Percentiles rank a stretch among this genome's conserved stretches.
These are phyloP conservation scores for Xylota sylvarum DNA, from an alignment of 2,888 invertebrate genomes.

Conservation along the genomic window DNA sequence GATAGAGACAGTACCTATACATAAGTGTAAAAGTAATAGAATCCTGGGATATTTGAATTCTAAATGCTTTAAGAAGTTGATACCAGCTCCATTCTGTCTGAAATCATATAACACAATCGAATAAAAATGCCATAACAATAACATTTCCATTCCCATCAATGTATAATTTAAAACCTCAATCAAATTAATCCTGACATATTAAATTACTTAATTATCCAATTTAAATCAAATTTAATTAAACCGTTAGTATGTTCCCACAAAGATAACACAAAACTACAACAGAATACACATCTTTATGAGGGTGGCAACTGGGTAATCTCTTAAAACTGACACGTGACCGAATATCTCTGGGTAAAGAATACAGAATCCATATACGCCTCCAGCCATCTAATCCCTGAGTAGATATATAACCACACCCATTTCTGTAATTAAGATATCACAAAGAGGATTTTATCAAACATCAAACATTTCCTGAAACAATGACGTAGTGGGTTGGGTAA, in stretches of 20 bases:
- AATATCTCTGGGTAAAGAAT: constrained; percentile 16
- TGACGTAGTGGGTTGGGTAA: too few species aligned
- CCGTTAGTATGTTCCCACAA: constrained; percentile 27
- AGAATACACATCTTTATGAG: neutral
- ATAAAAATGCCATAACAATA: neutral
- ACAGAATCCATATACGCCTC: constrained; percentile 3
- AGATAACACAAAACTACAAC: constrained; percentile 26
- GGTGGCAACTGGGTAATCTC: constrained; percentile 26
- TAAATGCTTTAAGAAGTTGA: too few species aligned
- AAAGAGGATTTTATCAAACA: constrained; percentile 38
- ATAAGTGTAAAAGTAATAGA: too few species aligned
- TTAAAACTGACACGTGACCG: constrained; percentile 41
- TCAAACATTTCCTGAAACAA: constrained; percentile 17
- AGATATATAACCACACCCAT: neutral
- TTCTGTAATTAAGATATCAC: constrained; percentile 47
- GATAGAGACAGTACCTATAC: too few species aligned
- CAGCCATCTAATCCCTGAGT: neutral
- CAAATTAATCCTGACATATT: constrained; percentile 15
- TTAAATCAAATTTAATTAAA: constrained; percentile 43
- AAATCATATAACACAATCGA: neutral
- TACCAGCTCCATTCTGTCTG: too few species aligned
- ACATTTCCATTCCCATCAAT: too few species aligned
- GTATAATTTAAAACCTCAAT: neutral
- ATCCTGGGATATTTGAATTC: too few species aligned
- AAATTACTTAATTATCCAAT: constrained; percentile 30